phyloP scores from a whole-genome alignment of 92 coral and sea anemone species.

The Epizoanthus rinbou region DNA sequence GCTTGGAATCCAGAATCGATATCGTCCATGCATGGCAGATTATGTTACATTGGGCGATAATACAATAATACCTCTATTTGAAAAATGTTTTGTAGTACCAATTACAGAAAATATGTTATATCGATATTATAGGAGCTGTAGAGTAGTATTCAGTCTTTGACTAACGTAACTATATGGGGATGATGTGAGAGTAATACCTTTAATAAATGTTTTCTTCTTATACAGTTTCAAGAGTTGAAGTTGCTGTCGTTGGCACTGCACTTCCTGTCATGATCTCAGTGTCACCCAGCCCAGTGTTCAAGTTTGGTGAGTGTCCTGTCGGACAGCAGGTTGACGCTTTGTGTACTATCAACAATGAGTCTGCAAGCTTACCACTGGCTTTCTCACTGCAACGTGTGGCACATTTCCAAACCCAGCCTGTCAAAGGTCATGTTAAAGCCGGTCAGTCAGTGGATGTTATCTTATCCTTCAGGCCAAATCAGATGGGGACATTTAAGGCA shows the following conservation, averaged over 20 bases:
- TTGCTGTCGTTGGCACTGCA: slow-evolving; percentile 91
- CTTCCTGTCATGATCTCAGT: slow-evolving; percentile 84
- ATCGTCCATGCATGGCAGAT: no score
- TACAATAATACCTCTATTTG: no score
- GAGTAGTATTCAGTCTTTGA: no score
- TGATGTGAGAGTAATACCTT: background rate
- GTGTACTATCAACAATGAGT: slow-evolving; percentile 90
- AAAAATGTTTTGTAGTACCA: no score
- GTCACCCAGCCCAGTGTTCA: slow-evolving; percentile 86
- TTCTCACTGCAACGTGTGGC: slow-evolving; percentile 84
- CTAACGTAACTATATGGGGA: no score
- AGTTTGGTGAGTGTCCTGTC: slow-evolving; percentile 87
- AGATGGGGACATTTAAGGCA: slow-evolving; percentile 88
- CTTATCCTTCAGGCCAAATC: slow-evolving; percentile 88
- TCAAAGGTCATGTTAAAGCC: slow-evolving; percentile 67
- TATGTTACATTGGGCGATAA: no score
- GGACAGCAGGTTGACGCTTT: slow-evolving; percentile 86
- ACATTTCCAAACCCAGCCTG: slow-evolving; percentile 87
- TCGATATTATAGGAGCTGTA: no score
- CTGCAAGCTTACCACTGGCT: slow-evolving; percentile 76
- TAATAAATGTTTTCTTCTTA: background rate
- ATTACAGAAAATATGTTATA: no score
- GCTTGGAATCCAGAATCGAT: no score
- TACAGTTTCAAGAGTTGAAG: slow-evolving; percentile 84
- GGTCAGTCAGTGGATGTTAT: slow-evolving; percentile 85